phyloP scores from a whole-genome alignment of 1,140 invertebrate species.

The Metopolophium dirhodum region DNA sequence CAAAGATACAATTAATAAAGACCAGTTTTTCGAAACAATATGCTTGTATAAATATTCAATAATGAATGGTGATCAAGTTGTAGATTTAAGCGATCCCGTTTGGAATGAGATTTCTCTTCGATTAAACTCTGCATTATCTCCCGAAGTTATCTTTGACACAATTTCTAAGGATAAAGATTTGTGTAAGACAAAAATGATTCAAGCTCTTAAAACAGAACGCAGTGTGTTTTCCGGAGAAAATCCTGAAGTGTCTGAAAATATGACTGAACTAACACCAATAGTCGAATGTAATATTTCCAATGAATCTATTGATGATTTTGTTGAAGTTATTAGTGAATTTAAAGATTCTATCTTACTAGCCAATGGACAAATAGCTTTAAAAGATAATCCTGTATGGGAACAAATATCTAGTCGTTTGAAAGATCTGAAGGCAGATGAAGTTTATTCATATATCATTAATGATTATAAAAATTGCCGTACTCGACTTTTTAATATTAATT shows the following conservation, averaged over 20 bases:
- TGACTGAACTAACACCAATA: conserved; percentile 41
- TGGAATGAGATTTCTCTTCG: conserved; percentile 53
- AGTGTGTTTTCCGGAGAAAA: conserved; percentile 48
- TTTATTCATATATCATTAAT: conserved; percentile 32
- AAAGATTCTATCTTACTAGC: conserved; percentile 23
- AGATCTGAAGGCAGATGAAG: not conserved
- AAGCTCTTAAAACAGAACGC: conserved; percentile 46
- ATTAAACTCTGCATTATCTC: conserved; percentile 30
- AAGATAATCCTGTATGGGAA: not conserved
- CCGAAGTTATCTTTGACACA: conserved; percentile 8
- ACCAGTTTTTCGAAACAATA: conserved; percentile 45
- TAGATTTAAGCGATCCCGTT: conserved; percentile 42
- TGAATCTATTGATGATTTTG: conserved; percentile 27
- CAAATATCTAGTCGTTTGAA: conserved; percentile 38
- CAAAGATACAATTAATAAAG: conserved; percentile 29
- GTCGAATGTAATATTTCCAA: conserved; percentile 33
- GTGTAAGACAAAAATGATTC: conserved; percentile 52
- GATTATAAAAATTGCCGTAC: conserved; percentile 29
- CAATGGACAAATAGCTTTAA: conserved; percentile 28
- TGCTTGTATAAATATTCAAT: conserved; percentile 55
- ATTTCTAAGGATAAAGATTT: not conserved
- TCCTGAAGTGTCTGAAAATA: conserved; percentile 32
- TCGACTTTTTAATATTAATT: not conserved
- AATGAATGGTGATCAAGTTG: conserved; percentile 38
- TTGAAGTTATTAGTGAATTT: conserved; percentile 7